These are phyloP conservation scores for Trigoniulus corallinus DNA, from an alignment of 1,140 invertebrate species.

Conservation along the genomic window DNA sequence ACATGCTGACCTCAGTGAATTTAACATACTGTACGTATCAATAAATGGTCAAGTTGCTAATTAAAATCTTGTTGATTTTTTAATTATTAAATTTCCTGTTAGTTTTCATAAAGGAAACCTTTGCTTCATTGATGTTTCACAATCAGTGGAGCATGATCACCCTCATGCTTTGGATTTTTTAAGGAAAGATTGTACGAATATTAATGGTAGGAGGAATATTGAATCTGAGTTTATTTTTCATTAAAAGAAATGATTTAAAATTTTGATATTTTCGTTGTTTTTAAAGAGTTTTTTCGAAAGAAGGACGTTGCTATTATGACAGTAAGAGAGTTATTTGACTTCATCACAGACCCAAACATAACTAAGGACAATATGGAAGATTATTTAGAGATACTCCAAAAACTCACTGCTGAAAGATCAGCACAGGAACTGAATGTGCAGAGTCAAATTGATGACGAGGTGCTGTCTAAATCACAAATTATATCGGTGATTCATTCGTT, in stretches of 20 bases:
- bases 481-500: neutral
- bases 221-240: neutral
- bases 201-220: constrained; percentile 38
- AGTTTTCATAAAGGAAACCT: constrained; percentile 59
- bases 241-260: neutral
- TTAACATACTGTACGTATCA: constrained; percentile 59
- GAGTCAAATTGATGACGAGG: constrained; percentile 30
- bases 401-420: constrained; percentile 19
- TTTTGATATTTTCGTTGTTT: neutral
- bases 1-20: constrained; percentile 95
- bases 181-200: constrained; percentile 85
- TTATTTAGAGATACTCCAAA: constrained; percentile 28
- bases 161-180: constrained; percentile 87
- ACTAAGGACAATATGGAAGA: constrained; percentile 64
- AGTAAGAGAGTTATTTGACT: constrained; percentile 85
- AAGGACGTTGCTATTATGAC: constrained; percentile 74
- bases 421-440: constrained; percentile 22
- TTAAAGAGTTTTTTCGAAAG: constrained; percentile 47
- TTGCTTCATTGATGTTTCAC: constrained; percentile 92
- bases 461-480: constrained; percentile 8
- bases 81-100: too few relatives aligned
- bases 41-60: constrained; percentile 3
- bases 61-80: constrained; percentile 6
- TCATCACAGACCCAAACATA: constrained; percentile 79
- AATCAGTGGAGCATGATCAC: constrained; percentile 96